Conservation (phyloP, 2,888 invertebrate species). For the Phyllotreta cruciferae region DNA sequence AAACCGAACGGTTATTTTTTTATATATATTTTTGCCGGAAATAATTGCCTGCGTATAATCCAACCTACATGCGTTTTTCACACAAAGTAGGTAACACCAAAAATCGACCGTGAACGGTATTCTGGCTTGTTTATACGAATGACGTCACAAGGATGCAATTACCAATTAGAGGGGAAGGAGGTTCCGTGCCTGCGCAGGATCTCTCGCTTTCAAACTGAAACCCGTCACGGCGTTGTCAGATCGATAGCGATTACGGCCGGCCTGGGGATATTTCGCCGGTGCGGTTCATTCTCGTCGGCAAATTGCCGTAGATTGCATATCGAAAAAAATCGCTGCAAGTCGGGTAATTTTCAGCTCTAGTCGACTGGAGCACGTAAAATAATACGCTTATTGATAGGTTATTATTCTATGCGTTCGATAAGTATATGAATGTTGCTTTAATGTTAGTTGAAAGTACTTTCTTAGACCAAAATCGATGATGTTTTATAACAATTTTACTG, state of each 20-base stretch:
- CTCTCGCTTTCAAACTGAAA: slow-evolving; percentile 21
- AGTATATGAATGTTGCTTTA: too few species aligned
- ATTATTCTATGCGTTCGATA: too few species aligned
- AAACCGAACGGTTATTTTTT: too few species aligned
- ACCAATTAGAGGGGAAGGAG: slow-evolving; percentile 43
- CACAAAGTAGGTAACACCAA: slow-evolving; percentile 34
- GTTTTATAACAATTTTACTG: too few species aligned
- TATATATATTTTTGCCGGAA: too few species aligned
- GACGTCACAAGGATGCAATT: slow-evolving; percentile 57
- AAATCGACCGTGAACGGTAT: slow-evolving; percentile 45
- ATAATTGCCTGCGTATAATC: too few species aligned
- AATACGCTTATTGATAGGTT: too few species aligned
- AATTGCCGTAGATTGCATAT: background rate
- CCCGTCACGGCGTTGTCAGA: slow-evolving; percentile 24
- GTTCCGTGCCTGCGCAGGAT: slow-evolving; percentile 55
- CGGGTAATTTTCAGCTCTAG: too few species aligned
- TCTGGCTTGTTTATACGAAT: slow-evolving; percentile 41
- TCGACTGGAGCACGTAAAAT: too few species aligned
- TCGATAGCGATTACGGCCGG: slow-evolving; percentile 1
- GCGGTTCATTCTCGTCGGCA: background rate
- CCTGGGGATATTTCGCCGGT: slow-evolving; percentile 4
- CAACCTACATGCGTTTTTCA: slow-evolving; percentile 6
- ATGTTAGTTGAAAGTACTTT: too few species aligned
- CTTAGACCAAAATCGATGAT: background rate
- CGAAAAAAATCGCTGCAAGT: background rate